A percentile compares a stretch with the other conserved stretches of the same genome.
Evolutionary conservation across 1,140 invertebrate species (phyloP).

Genomic region (Ceratina japonica): DNA sequence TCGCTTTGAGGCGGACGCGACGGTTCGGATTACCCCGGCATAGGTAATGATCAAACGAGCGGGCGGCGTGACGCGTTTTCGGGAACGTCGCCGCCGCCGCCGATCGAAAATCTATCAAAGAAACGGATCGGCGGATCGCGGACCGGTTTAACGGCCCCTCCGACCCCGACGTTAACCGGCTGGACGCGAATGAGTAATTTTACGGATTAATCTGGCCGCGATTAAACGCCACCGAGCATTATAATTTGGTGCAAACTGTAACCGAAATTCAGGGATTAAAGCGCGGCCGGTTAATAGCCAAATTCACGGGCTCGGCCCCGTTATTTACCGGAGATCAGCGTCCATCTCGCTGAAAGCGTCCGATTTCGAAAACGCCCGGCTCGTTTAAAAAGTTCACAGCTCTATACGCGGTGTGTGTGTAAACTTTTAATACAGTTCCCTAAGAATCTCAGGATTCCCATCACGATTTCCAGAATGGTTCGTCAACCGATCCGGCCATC

Average conservation of each 20-base stretch:
- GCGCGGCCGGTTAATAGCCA: neutral
- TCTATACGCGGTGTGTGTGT: too few relatives aligned
- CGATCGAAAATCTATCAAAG: neutral
- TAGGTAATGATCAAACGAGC: constrained; percentile 10
- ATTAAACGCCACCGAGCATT: neutral
- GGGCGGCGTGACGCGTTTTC: neutral
- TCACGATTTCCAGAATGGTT: too few relatives aligned
- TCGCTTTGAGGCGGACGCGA: constrained; percentile 19
- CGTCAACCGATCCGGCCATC: too few relatives aligned
- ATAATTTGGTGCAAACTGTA: neutral
- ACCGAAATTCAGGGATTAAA: neutral
- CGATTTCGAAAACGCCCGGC: too few relatives aligned
- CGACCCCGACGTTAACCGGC: too few relatives aligned
- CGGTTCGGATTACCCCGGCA: constrained; percentile 6
- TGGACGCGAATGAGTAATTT: neutral
- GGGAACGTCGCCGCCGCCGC: neutral
- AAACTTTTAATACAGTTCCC: too few relatives aligned
- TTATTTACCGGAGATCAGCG: neutral
- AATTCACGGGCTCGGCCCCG: neutral
- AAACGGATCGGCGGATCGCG: too few relatives aligned
- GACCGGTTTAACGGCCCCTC: too few relatives aligned
- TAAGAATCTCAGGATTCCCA: too few relatives aligned
- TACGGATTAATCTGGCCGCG: neutral
- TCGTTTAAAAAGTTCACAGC: too few relatives aligned
- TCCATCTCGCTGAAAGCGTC: neutral